A percentile compares a stretch with the other conserved stretches of the same genome.
Evolutionary conservation across 2,797 vertebrate genomes (phyloP).

Genomic region (Leucoraja ocellata): DNA sequence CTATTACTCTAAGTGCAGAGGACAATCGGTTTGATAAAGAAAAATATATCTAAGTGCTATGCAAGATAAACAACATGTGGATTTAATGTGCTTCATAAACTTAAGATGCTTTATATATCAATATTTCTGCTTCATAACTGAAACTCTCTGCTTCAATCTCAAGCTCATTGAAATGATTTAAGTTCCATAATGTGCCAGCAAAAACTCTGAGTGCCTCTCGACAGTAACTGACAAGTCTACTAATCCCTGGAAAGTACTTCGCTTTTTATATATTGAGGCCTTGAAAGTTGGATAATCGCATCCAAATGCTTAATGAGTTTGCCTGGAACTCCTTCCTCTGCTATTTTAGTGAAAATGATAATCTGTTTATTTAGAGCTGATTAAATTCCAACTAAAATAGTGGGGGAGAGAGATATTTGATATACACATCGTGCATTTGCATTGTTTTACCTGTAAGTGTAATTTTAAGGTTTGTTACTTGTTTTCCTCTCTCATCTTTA

Average conservation of each 20-base stretch:
- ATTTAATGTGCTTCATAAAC: conserved; percentile 29
- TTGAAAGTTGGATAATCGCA: conserved; percentile 9
- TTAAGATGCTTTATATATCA: conserved; percentile 34
- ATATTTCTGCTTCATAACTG: conserved; percentile 32
- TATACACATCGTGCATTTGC: neutral
- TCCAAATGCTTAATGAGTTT: conserved; percentile 10
- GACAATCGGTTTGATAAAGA: conserved; percentile 34
- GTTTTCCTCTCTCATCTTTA: neutral
- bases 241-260: conserved; percentile 19
- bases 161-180: conserved; percentile 12
- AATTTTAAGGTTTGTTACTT: neutral
- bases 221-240: conserved; percentile 3
- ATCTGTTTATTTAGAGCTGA: neutral
- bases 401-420: neutral
- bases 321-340: neutral
- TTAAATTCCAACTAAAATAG: no score
- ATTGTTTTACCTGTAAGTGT: neutral
- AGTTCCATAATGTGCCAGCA: conserved; percentile 17
- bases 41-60: conserved; percentile 31
- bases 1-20: conserved; percentile 30
- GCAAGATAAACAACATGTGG: conserved; percentile 25
- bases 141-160: conserved; percentile 32
- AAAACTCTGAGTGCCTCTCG: conserved; percentile 11
- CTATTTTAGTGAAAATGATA: neutral
- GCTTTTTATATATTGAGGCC: neutral